Conservation (phyloP, 2,888 invertebrate genomes). For the Drosophila lutescens region DNA sequence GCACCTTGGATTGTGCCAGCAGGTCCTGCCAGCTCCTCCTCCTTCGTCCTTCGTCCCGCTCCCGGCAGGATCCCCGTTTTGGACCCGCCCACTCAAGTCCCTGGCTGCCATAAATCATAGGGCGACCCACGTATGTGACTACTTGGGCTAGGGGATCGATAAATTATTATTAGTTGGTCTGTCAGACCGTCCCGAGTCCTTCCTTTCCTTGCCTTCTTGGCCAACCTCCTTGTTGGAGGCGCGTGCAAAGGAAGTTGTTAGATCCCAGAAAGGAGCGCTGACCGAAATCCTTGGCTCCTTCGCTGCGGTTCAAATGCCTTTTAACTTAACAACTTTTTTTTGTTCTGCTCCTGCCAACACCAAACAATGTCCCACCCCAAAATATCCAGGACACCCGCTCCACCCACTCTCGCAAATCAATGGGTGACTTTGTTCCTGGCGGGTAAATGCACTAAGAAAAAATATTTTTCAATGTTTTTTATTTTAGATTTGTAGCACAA, state of each 20-base stretch:
- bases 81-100: constrained; percentile 49
- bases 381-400: constrained; percentile 5
- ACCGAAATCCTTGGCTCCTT: constrained; percentile 67
- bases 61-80: neutral
- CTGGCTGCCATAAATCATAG: constrained; percentile 77
- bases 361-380: constrained; percentile 50
- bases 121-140: constrained; percentile 70
- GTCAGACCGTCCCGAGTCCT: constrained; percentile 35
- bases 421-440: constrained; percentile 62
- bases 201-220: neutral
- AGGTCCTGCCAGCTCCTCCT: constrained; percentile 16
- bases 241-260: constrained; percentile 76
- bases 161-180: constrained; percentile 82
- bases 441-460: constrained; percentile 16
- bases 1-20: constrained; percentile 51
- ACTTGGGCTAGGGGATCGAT: constrained; percentile 80
- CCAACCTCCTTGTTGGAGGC: constrained; percentile 44
- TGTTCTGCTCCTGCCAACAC: constrained; percentile 63
- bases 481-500: neutral
- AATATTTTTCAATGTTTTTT: neutral
- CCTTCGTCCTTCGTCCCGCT: neutral
- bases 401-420: constrained; percentile 69
- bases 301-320: constrained; percentile 80
- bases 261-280: constrained; percentile 64
- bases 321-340: constrained; percentile 82